Percentiles rank a stretch among this genome's conserved stretches.
Conservation (phyloP, 30 jellyfish, hydroid and myxozoan genomes). For the Aurelia aurita region DNA sequence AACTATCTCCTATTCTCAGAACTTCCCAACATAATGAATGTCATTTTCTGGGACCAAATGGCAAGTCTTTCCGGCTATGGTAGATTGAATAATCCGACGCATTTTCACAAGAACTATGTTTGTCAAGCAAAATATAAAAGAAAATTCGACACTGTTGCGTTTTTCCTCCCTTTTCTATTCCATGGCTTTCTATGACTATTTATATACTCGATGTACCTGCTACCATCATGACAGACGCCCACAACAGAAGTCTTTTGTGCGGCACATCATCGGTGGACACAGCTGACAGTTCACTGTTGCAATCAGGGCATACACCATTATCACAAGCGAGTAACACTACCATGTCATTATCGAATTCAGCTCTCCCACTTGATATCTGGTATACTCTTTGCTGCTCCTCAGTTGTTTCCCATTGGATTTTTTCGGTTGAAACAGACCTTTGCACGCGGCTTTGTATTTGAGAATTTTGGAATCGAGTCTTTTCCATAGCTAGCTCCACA, state of each 20-base stretch:
- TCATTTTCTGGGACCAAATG: no score
- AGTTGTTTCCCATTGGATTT: conserved; percentile 14
- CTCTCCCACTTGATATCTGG: neutral
- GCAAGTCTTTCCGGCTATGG: no score
- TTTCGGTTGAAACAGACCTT: neutral
- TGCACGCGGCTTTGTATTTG: neutral
- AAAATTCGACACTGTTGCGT: no score
- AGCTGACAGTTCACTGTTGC: neutral
- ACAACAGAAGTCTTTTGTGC: neutral
- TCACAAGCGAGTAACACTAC: neutral
- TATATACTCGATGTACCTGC: neutral
- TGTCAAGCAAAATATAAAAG: no score
- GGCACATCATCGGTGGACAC: neutral
- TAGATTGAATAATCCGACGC: no score
- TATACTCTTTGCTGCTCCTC: conserved; percentile 1
- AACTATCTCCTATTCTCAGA: no score
- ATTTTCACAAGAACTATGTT: no score
- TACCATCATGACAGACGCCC: conserved; percentile 2
- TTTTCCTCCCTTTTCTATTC: no score
- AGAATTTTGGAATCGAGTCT: neutral
- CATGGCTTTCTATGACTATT: no score
- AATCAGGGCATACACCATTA: neutral
- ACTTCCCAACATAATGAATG: no score
- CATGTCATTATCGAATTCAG: neutral
- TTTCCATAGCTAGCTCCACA: neutral